A percentile compares a stretch with the other conserved stretches of the same genome.
phyloP scores from a whole-genome alignment of 2,888 invertebrate species.

The Harpalus rubripes region DNA sequence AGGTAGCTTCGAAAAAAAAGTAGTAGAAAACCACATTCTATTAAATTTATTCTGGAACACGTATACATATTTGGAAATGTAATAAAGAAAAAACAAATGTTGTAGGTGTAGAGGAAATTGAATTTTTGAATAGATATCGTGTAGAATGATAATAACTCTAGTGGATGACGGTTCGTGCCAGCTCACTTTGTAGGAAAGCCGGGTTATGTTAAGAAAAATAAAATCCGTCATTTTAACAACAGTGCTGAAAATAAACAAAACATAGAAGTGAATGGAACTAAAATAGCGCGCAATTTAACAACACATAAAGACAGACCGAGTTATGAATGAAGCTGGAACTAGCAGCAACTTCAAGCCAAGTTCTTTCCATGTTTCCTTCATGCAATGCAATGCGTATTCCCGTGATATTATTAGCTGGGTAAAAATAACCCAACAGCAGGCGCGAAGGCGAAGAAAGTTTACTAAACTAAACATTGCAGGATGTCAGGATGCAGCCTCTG shows the following conservation, averaged over 20 bases:
- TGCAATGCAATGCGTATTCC: conserved; percentile 15
- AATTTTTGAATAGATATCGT: conserved; percentile 7
- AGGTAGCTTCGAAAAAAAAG: too few species aligned
- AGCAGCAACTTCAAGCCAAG: conserved; percentile 2
- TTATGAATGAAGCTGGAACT: conserved; percentile 25
- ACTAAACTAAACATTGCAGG: background rate
- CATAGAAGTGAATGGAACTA: conserved; percentile 32
- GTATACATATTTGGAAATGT: background rate
- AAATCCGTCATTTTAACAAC: conserved; percentile 38
- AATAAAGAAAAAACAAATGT: background rate
- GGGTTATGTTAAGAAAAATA: conserved; percentile 7
- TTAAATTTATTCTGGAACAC: background rate
- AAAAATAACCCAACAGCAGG: conserved; percentile 19
- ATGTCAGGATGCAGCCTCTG: background rate
- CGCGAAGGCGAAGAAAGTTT: background rate
- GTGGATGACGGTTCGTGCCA: background rate
- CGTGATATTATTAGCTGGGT: conserved; percentile 35
- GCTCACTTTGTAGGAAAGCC: background rate
- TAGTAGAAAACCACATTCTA: too few species aligned
- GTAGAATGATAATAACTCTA: background rate
- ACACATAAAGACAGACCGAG: conserved; percentile 30
- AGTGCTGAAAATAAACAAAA: conserved; percentile 36
- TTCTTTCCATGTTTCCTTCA: conserved; percentile 1
- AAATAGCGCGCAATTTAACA: conserved; percentile 35
- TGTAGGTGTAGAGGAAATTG: background rate